These are phyloP conservation scores for Emydura subglobosa DNA, from an alignment of 2,113 vertebrate genomes.

Conservation along the genomic window DNA sequence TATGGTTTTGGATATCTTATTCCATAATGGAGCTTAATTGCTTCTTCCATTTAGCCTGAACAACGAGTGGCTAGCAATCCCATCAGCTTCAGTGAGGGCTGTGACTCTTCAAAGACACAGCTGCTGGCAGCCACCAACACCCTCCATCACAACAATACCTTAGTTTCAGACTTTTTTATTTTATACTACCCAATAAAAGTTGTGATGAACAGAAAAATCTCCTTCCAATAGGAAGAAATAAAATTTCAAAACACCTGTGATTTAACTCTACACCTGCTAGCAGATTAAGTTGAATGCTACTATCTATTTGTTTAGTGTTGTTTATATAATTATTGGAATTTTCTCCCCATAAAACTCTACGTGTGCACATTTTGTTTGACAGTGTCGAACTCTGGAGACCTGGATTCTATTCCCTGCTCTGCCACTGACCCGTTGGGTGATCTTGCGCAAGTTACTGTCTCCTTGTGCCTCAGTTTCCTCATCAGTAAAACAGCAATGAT, in stretches of 20 bases:
- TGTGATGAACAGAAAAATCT: not conserved
- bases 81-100: not conserved
- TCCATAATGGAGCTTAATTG: accelerated
- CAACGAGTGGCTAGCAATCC: not conserved
- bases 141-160: not conserved
- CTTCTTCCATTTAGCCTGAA: not conserved
- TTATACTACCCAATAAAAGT: not conserved
- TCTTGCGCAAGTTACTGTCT: not conserved
- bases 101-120: not conserved
- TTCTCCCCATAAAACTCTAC: not conserved
- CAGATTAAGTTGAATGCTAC: not conserved
- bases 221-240: not conserved
- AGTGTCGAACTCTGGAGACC: not conserved
- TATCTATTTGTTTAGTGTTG: not conserved
- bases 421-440: not conserved
- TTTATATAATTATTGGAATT: not conserved
- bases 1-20: not conserved
- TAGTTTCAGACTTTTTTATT: not conserved
- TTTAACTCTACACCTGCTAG: not conserved
- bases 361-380: not conserved
- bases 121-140: not conserved
- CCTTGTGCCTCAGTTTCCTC: not conserved
- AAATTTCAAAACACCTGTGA: not conserved
- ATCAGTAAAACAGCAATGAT: not conserved
- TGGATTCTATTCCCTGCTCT: not conserved